Evolutionary conservation across 1,140 invertebrate species (phyloP).

Genomic region (Magallana angulata): DNA sequence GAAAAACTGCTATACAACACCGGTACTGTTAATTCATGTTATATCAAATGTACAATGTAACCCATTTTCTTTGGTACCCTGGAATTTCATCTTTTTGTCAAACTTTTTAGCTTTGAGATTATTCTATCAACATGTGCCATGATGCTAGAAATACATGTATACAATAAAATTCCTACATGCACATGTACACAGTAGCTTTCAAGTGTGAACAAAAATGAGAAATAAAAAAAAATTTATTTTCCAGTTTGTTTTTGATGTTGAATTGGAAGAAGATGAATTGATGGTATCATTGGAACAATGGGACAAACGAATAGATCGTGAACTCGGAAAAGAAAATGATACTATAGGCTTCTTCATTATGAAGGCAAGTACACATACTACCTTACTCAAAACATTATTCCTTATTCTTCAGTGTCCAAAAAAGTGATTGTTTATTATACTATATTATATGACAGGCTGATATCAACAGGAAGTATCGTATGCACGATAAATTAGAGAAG

Average conservation of each 20-base stretch:
- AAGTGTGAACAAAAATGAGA: too few relatives aligned
- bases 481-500: constrained; percentile 80
- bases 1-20: too few relatives aligned
- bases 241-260: constrained; percentile 73
- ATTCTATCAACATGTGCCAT: too few relatives aligned
- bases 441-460: constrained; percentile 79
- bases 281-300: constrained; percentile 84
- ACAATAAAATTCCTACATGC: too few relatives aligned
- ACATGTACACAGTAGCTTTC: too few relatives aligned
- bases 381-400: not conserved
- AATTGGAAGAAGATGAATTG: constrained; percentile 69
- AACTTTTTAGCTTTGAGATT: too few relatives aligned
- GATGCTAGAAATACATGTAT: too few relatives aligned
- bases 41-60: too few relatives aligned
- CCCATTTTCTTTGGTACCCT: too few relatives aligned
- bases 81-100: too few relatives aligned
- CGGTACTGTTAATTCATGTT: too few relatives aligned
- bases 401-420: not conserved
- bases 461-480: constrained; percentile 82
- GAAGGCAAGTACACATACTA: constrained; percentile 81
- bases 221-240: constrained; percentile 6
- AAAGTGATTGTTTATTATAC: not conserved
- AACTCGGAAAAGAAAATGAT: constrained; percentile 93
- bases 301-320: constrained; percentile 92
- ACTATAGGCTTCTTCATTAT: constrained; percentile 98